phyloP scores from a whole-genome alignment of 2,888 invertebrate species.

The Isoperla grammatica region DNA sequence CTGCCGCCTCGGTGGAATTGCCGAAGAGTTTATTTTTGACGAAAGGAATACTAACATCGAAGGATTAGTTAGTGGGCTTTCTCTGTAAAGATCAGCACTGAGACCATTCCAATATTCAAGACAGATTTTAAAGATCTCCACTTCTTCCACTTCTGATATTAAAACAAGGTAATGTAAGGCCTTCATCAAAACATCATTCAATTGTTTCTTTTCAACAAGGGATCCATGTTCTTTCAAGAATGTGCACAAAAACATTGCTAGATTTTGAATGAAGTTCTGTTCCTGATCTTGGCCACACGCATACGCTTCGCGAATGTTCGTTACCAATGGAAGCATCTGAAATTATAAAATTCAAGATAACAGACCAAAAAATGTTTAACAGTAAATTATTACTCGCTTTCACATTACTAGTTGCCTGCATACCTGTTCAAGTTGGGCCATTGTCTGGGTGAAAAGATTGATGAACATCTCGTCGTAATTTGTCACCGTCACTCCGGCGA shows the following conservation, averaged over 20 bases:
- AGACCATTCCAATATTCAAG: constrained; percentile 98
- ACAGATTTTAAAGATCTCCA: constrained; percentile 99
- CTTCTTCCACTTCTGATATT: constrained; percentile 97
- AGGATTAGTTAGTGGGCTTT: constrained; percentile 63
- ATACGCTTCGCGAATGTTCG: constrained; percentile 93
- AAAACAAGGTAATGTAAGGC: constrained; percentile 81
- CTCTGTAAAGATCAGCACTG: constrained; percentile 86
- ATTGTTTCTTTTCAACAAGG: constrained; percentile 75
- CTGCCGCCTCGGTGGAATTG: constrained; percentile 53
- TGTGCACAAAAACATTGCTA: constrained; percentile 94
- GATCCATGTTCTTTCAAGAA: constrained; percentile 95
- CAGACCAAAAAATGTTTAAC: too few relatives aligned
- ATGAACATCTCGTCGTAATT: constrained; percentile 93
- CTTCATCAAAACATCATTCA: constrained; percentile 70
- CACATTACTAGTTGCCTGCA: constrained; percentile 20
- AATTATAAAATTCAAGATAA: constrained; percentile 22
- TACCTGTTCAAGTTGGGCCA: constrained; percentile 78
- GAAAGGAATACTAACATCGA: constrained; percentile 38
- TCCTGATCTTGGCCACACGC: constrained; percentile 91
- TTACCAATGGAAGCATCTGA: constrained; percentile 80
- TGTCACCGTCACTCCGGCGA: constrained; percentile 83
- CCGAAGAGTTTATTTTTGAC: constrained; percentile 36
- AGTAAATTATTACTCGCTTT: neutral
- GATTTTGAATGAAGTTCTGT: constrained; percentile 97
- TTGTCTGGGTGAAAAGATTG: constrained; percentile 83